Evolutionary conservation across 2,113 vertebrate species (phyloP), one percentile per base, ranked within the genome.

Genomic region (Ciconia stormi): DNA sequence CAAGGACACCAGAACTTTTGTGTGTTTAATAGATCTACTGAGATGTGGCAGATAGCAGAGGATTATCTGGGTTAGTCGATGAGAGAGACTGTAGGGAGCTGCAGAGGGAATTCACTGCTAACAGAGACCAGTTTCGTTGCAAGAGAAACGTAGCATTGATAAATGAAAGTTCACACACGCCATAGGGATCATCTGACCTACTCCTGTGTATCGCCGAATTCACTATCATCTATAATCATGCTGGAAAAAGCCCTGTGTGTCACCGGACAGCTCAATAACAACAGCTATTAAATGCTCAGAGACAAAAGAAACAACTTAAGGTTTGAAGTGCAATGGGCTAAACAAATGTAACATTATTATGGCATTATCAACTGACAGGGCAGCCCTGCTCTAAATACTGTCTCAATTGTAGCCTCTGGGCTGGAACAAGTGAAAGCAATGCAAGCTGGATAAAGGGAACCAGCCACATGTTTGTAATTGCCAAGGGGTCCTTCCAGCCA

Each of bases 11-110:
- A 79, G 81, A 87, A 95, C 50, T 82, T 3, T 0, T 65, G 72
- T 93, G 80, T 82, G 73, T 84, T 95, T 92, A 92, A 89, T 20
- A 84, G 92, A 81, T 63, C 83, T 92, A 34, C 80, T 36, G 90
- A 94, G 88, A 92, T 89, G 69, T 76, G 80, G 88, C 92, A 81
- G 95, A 95, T 83, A 96, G 90, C 79, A 93, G 72, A 96, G 94
- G 94, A 95, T 97, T 94, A 95, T 92, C 91, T 95, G 92, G 89
- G 94, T 93, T 93, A 95, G 91, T 70, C 34, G 6, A 10, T 90
- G 85, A 77, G 79, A 94, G 87, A 77, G 87, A 85, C 59, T 89
- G 95, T 42, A 36, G 83, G 82, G 90, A 93, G 88, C 90, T 67
- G 88, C 8, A 0, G 63, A 81, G 92, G 86, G 95, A 92, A 86